Conservation (phyloP, 2,888 invertebrate species). For the Meliscaeva auricollis region DNA sequence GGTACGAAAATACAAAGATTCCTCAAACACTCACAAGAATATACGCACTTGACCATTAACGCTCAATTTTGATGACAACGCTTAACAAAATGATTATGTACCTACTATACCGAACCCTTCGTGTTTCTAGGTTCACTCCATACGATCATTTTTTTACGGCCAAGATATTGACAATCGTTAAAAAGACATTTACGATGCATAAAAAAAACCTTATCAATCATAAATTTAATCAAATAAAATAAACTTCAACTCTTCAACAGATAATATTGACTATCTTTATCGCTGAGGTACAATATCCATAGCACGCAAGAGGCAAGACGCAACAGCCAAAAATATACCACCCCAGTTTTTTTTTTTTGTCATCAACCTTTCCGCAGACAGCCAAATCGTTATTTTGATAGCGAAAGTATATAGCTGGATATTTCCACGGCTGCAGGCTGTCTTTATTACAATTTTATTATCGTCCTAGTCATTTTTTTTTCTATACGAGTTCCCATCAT, state of each 20-base stretch:
- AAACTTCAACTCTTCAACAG: constrained; percentile 41
- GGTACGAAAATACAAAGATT: too few relatives aligned
- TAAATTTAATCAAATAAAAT: constrained; percentile 72
- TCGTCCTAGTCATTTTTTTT: constrained; percentile 55
- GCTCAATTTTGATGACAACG: constrained; percentile 53
- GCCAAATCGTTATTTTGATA: constrained; percentile 38
- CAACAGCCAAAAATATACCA: constrained; percentile 11
- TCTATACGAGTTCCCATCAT: constrained; percentile 68
- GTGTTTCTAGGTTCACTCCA: constrained; percentile 19
- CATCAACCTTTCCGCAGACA: constrained; percentile 31
- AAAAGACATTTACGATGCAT: constrained; percentile 39
- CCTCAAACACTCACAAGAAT: not conserved
- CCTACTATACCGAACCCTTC: not conserved
- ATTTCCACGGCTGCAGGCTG: constrained; percentile 57
- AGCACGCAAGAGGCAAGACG: too few relatives aligned
- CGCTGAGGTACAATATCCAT: not conserved
- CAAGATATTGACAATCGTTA: constrained; percentile 54
- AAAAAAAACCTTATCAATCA: constrained; percentile 39
- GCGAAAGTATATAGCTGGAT: constrained; percentile 43
- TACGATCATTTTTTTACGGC: constrained; percentile 56
- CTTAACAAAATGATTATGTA: constrained; percentile 39
- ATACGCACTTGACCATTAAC: constrained; percentile 63
- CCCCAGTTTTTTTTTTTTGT: not conserved
- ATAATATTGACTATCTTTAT: constrained; percentile 1
- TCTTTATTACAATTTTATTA: constrained; percentile 72